Evolutionary conservation across 2,888 invertebrate species (phyloP), one percentile per base, ranked within the genome.

Genomic region (Nomada ferruginata): DNA sequence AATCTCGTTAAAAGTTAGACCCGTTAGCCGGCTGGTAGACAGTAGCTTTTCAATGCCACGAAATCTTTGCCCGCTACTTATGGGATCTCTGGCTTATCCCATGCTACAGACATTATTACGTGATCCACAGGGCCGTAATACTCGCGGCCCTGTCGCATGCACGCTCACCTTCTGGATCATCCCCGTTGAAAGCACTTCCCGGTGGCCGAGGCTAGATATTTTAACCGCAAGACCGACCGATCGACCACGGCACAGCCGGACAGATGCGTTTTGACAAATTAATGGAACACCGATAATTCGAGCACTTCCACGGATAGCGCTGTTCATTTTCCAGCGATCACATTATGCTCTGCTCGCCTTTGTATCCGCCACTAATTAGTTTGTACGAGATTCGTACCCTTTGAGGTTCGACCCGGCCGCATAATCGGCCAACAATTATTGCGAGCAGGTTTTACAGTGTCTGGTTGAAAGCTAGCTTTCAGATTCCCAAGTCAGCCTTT

Each of bases 1-100:
- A 86, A 86, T 87, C 87, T 87, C 85, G 87, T 86, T 87, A 86
- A 86, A 86, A 86, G 84, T 86, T 86, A 74, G 66, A 70, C 66
- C 71, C 73, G 73, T 64, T 74, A 66, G 76, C 59, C 55, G 26
- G 13, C 53, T 50, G 69, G 29, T 69, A 74, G 70, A 74, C 82
- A 63, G 83, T 59, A 53, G 63, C 70, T 82, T 83, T 66, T 79
- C 72, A 75, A 79, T 76, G 72, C 82, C 44, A 59, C 63, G 71
- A 76, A 71, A 69, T 86, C 84, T 84, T 82, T 71, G 53, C 74
- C 42, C 44, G 70, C 36, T 76, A 68, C 71, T 80, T 72, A 76
- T 50, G 71, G 84, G 72, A 75, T 84, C 72, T 13, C 29, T 55
- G 73, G 81, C 60, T 82, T 75, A 84, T 77, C 82, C 77, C 75